phyloP scores from a whole-genome alignment of 2,797 vertebrate species.

The Ceryle rudis region DNA sequence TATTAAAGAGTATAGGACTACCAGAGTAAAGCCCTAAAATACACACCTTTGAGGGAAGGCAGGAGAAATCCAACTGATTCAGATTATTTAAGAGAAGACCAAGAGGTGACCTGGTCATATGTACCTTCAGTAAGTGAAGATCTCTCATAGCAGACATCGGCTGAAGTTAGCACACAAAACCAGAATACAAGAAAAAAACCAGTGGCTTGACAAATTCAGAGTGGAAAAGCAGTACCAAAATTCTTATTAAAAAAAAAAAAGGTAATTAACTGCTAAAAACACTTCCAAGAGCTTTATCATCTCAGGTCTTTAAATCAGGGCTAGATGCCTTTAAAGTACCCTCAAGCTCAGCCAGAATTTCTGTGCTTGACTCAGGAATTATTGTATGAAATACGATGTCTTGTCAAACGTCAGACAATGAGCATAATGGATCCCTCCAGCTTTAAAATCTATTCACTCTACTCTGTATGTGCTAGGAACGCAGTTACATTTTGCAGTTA shows the following conservation, averaged over 20 bases:
- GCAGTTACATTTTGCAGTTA: not conserved
- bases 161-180: not conserved
- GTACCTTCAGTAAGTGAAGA: not conserved
- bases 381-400: not conserved
- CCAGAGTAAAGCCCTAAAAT: not conserved
- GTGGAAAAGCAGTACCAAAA: not conserved
- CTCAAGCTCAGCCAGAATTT: not conserved
- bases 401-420: not conserved
- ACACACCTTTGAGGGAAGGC: not conserved
- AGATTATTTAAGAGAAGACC: not conserved
- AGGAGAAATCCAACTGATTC: not conserved
- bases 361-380: not conserved
- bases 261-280: not conserved
- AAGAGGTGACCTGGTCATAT: not conserved
- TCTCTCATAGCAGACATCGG: not conserved
- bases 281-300: not conserved
- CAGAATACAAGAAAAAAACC: not conserved
- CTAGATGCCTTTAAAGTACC: not conserved
- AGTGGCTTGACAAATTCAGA: not conserved
- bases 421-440: not conserved
- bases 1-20: not conserved
- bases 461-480: not conserved
- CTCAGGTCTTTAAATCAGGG: not conserved
- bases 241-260: not conserved
- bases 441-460: conserved; percentile 36